A percentile compares a stretch with the other conserved stretches of the same genome.
Conservation (phyloP, 1,140 invertebrate species). For the Coptotermes formosanus region DNA sequence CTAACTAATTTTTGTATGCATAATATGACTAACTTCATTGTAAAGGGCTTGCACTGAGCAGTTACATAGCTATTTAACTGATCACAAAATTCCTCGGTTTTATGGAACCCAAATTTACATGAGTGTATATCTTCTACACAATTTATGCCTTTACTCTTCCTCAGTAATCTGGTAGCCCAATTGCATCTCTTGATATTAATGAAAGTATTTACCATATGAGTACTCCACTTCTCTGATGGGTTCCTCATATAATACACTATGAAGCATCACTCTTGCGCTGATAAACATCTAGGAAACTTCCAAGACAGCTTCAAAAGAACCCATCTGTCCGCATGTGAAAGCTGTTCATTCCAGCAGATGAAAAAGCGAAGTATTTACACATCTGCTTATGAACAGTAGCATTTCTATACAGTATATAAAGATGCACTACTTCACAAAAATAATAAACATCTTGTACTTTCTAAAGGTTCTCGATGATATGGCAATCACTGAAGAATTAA, state of each 20-base stretch:
- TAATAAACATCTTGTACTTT: slow-evolving; percentile 14
- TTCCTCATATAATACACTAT: neutral
- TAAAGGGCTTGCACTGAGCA: too few species aligned
- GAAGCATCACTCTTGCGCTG: neutral
- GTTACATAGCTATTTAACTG: too few species aligned
- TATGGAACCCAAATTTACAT: too few species aligned
- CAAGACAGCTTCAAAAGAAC: neutral
- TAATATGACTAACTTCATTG: neutral
- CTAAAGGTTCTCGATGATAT: neutral
- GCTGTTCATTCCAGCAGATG: neutral
- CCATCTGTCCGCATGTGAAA: neutral
- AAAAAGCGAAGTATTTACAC: slow-evolving; percentile 9
- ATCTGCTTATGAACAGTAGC: neutral
- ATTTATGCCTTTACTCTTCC: neutral
- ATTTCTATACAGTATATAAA: slow-evolving; percentile 2
- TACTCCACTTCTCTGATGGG: neutral
- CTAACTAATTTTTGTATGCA: neutral
- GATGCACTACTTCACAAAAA: neutral
- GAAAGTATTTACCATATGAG: neutral
- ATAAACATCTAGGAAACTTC: neutral
- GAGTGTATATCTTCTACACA: neutral
- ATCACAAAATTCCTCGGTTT: too few species aligned
- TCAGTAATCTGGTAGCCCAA: neutral
- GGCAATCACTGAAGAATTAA: neutral
- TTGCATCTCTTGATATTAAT: neutral